phyloP scores from a whole-genome alignment of 1,140 invertebrate genomes.

The Drosophila tani region DNA sequence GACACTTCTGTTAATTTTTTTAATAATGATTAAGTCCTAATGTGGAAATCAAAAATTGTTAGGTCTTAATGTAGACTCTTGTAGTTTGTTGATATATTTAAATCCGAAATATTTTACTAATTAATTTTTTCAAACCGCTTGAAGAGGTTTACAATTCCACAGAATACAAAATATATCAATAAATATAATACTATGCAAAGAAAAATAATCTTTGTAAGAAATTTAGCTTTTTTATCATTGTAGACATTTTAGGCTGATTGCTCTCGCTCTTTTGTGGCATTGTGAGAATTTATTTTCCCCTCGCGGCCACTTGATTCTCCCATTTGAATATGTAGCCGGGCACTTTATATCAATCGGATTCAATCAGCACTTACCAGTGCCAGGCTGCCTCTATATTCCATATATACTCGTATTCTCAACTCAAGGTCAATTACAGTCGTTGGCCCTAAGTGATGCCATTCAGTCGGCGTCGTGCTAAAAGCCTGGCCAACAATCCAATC shows the following conservation, averaged over 20 bases:
- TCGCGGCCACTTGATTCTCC: conserved; percentile 12
- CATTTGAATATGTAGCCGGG: conserved; percentile 27
- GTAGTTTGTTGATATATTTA: too few species aligned
- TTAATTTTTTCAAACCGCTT: too few species aligned
- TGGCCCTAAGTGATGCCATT: conserved; percentile 47
- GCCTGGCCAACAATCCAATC: conserved; percentile 36
- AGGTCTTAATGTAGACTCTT: too few species aligned
- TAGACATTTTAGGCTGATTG: conserved; percentile 4
- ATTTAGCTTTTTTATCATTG: not conserved
- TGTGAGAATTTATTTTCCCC: conserved; percentile 10
- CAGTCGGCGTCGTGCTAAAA: conserved; percentile 28
- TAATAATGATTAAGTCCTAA: not conserved
- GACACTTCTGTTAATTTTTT: not conserved
- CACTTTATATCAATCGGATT: conserved; percentile 47
- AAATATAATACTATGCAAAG: not conserved
- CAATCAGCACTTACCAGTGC: conserved; percentile 41
- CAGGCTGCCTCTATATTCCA: not conserved
- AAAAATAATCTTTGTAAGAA: not conserved
- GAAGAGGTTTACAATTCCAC: not conserved
- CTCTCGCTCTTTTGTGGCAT: not conserved
- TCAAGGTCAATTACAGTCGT: conserved; percentile 54
- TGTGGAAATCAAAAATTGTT: too few species aligned
- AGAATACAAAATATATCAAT: not conserved
- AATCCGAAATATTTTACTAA: too few species aligned
- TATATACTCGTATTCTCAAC: not conserved